A percentile compares a stretch with the other conserved stretches of the same genome.
Evolutionary conservation across 2,113 vertebrate genomes (phyloP).

Genomic region (Chaetura pelagica): DNA sequence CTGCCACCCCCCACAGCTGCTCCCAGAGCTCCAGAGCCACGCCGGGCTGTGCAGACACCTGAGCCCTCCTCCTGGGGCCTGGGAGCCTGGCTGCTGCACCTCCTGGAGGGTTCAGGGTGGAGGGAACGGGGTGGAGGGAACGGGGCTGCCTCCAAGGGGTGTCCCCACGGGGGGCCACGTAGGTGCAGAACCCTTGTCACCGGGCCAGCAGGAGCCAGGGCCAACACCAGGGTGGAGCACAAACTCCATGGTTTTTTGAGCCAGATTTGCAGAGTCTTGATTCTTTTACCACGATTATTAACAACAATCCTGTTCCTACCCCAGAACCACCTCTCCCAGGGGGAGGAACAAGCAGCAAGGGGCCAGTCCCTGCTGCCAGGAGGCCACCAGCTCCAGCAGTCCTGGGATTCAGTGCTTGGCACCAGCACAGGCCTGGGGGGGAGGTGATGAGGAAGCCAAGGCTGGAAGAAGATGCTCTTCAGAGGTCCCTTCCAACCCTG

Average conservation of each 20-base stretch:
- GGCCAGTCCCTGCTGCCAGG: neutral
- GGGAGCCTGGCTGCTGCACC: neutral
- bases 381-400: neutral
- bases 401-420: rapidly evolving
- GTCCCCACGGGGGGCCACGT: rapidly evolving
- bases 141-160: rapidly evolving
- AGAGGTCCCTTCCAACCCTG: no score
- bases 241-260: neutral
- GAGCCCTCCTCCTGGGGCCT: rapidly evolving
- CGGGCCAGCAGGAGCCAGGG: neutral
- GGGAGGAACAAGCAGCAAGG: neutral
- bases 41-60: rapidly evolving
- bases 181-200: neutral
- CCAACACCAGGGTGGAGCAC: neutral
- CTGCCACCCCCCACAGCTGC: rapidly evolving
- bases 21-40: rapidly evolving
- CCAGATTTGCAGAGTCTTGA: neutral
- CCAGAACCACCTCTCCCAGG: neutral
- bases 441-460: no score
- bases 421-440: rapidly evolving
- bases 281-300: neutral
- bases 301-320: neutral
- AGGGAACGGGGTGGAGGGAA: neutral
- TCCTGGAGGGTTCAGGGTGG: neutral
- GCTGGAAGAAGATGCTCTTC: no score